A percentile compares a stretch with the other conserved stretches of the same genome.
These are phyloP conservation scores for Aurelia sp. DNA, from an alignment of 30 jellyfish, hydroid and myxozoan genomes.

Conservation along the genomic window DNA sequence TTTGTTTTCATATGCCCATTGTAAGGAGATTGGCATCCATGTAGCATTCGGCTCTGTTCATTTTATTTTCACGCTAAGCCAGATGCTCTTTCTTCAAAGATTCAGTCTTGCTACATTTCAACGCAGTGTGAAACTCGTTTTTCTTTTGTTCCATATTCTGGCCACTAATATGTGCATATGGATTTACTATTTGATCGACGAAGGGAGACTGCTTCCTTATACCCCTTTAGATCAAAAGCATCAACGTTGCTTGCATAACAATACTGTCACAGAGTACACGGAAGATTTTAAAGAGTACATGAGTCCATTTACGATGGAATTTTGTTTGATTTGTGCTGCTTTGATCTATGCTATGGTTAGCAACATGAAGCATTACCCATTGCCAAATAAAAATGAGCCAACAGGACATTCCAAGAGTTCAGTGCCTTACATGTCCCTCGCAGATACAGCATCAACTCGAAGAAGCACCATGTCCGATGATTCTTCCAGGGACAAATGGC, in stretches of 20 bases:
- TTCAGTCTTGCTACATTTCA: slow-evolving; percentile 34
- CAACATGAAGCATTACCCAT: slow-evolving; percentile 29
- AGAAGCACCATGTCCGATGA: background rate
- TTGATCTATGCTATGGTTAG: slow-evolving; percentile 33
- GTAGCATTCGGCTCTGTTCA: slow-evolving; percentile 6
- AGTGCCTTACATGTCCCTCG: background rate
- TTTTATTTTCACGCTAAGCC: slow-evolving; percentile 21
- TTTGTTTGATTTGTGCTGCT: slow-evolving; percentile 51
- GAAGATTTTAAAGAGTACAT: background rate
- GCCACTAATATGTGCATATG: slow-evolving; percentile 53
- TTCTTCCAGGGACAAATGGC: background rate
- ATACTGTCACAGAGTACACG: slow-evolving; percentile 13
- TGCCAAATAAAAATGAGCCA: background rate
- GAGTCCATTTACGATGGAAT: slow-evolving; percentile 58
- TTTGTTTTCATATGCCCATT: slow-evolving; percentile 43
- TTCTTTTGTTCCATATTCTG: slow-evolving; percentile 46
- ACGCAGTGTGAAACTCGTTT: background rate
- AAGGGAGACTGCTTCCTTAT: slow-evolving; percentile 7
- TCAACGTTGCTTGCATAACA: background rate
- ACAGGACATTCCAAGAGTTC: background rate
- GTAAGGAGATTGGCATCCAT: slow-evolving; percentile 23
- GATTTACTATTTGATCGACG: slow-evolving; percentile 32
- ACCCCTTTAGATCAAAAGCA: background rate
- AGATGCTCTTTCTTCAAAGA: slow-evolving; percentile 56
- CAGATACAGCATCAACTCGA: background rate